Base-by-base conservation (phyloP, 2,888 invertebrate species). In the Drosophila demipolita region DNA sequence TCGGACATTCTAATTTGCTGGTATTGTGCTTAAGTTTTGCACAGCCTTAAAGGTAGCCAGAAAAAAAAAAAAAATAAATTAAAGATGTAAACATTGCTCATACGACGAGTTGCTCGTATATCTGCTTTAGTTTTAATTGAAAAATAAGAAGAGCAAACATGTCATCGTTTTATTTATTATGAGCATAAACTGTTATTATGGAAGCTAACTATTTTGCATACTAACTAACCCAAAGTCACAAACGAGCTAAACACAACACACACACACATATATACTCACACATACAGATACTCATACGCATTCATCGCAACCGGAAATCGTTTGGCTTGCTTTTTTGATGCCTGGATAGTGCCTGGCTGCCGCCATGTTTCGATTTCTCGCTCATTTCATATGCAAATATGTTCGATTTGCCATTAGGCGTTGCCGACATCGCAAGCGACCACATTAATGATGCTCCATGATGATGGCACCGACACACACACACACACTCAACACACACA, bases 371-470 rank as follows among this genome's bases (percentile, higher is more conserved):
- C 86, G 90, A 88, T 89, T 86, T 81, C 86, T 75, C 78, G 75
- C 87, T 85, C 90, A 87, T 87, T 89, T 88, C 88, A 89, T 89
- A 87, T 89, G 89, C 87, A 89, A 87, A 89, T 87, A 89, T 86
- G 90, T 90, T 90, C 87, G 87, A 87, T 89, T 87, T 90, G 88
- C 83, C 86, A 89, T 89, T 87, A 89, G 75, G 73, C 78, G 48
- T 58, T 62, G 79, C 61, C 70, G 60, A 33, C 54, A 84, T 59
- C 68, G 45, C 77, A 67, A 59, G 42, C 76, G 71, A 88, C 84
- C 90, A 82, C 82, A 87, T 83, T 83, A 82, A 88, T 83, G 79
- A 75, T 75, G 86, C 82, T 59, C 77, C 64, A 80, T 76, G 80
- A 75, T 75, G 76, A 82, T 78, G 80, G 11, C 65, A 69, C 63